Conservation (phyloP, 2,113 vertebrate genomes). For the Scophthalmus maximus region DNA sequence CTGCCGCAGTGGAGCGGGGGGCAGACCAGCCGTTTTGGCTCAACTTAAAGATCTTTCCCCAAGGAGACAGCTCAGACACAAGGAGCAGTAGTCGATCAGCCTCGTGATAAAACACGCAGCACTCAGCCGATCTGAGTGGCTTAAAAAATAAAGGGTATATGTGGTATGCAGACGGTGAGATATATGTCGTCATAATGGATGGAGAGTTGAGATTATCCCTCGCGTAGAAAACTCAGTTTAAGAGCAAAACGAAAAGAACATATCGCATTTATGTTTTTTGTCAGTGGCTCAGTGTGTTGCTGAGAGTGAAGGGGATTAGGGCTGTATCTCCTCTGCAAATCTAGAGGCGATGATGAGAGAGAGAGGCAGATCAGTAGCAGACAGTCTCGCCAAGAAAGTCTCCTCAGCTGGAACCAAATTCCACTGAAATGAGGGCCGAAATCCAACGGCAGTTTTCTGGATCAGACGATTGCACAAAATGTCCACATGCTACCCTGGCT, state of each 20-base stretch:
- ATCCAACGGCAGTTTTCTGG: constrained; percentile 2
- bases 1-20: constrained; percentile 28
- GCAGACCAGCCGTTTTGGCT: constrained; percentile 23
- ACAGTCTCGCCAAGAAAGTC: constrained; percentile 44
- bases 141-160: constrained; percentile 20
- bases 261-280: constrained; percentile 18
- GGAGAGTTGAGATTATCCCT: constrained; percentile 43
- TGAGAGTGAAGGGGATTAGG: constrained; percentile 51
- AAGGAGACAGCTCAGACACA: constrained; percentile 18
- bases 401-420: constrained; percentile 51
- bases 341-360: constrained; percentile 58
- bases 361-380: constrained; percentile 43
- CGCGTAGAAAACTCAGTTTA: no score
- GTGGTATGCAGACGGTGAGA: constrained; percentile 12
- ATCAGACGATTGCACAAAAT: no score
- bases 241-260: constrained; percentile 42
- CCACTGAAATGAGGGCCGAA: not conserved
- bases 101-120: constrained; percentile 27
- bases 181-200: constrained; percentile 36
- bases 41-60: constrained; percentile 23
- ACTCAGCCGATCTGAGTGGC: constrained; percentile 6
- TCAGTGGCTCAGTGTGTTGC: constrained; percentile 23
- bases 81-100: constrained; percentile 6
- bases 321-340: constrained; percentile 61
- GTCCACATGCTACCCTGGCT: not conserved